Evolutionary conservation across 2,888 invertebrate species (phyloP).

Genomic region (Andrena marginata): DNA sequence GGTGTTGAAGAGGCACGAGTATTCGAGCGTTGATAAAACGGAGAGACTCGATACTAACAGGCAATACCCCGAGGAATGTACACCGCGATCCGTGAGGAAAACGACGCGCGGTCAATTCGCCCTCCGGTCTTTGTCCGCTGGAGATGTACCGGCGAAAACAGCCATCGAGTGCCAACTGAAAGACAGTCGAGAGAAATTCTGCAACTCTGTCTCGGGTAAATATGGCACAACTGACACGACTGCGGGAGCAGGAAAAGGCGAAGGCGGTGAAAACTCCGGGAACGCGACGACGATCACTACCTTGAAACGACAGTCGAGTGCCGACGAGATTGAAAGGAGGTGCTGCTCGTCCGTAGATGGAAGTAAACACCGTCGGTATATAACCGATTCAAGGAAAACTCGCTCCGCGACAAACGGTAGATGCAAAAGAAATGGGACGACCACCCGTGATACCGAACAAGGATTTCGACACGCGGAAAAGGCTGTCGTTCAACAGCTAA

Average conservation of each 20-base stretch:
- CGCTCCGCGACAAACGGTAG: conserved; percentile 6
- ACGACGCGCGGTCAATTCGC: background rate
- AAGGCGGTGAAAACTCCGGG: background rate
- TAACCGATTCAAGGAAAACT: conserved; percentile 3
- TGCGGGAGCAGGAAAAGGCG: background rate
- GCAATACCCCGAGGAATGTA: background rate
- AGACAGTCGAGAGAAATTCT: conserved; percentile 53
- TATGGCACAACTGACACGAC: background rate
- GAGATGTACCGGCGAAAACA: conserved; percentile 67
- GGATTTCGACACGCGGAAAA: background rate
- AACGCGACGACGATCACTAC: too few relatives aligned
- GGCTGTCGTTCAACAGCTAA: background rate
- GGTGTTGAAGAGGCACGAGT: conserved; percentile 75
- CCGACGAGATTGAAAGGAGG: conserved; percentile 14
- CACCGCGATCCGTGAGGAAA: background rate
- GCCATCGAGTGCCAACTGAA: conserved; percentile 73
- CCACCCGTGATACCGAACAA: background rate
- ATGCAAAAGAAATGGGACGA: conserved; percentile 20
- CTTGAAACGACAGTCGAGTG: conserved; percentile 32
- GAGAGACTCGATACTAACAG: conserved; percentile 14
- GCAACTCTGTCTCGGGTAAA: background rate
- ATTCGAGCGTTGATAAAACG: conserved; percentile 70
- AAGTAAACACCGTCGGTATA: background rate
- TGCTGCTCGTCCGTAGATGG: background rate
- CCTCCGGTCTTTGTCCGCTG: conserved; percentile 53